A percentile compares a stretch with the other conserved stretches of the same genome.
Evolutionary conservation across 2,888 invertebrate species (phyloP).

Genomic region (Baronia brevicornis): DNA sequence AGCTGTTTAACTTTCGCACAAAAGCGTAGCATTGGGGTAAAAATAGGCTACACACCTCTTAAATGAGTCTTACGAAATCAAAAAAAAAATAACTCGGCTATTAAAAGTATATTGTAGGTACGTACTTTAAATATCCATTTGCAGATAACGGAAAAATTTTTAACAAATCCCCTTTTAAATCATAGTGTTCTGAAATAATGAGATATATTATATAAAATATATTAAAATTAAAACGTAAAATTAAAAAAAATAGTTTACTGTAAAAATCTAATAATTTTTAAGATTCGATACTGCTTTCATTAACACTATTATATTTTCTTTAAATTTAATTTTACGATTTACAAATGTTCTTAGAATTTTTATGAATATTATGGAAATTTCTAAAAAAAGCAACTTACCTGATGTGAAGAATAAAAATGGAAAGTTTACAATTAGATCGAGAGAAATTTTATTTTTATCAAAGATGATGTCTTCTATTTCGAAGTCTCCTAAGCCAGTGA

Average conservation of each 20-base stretch:
- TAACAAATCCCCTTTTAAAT: slow-evolving; percentile 35
- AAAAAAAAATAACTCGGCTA: no score
- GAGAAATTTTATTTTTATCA: slow-evolving; percentile 22
- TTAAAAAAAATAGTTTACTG: not conserved
- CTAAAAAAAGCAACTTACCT: slow-evolving; percentile 23
- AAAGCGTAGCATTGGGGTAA: no score
- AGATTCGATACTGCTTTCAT: no score
- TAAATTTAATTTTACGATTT: no score
- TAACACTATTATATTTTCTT: no score
- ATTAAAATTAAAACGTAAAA: not conserved
- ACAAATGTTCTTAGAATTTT: no score
- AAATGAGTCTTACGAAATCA: no score
- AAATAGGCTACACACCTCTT: no score
- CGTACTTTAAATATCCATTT: slow-evolving; percentile 40
- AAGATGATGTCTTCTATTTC: slow-evolving; percentile 24
- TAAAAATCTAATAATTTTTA: no score
- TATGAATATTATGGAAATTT: no score
- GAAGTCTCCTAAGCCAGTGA: slow-evolving; percentile 29
- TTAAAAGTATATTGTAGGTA: slow-evolving; percentile 11
- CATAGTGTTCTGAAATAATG: slow-evolving; percentile 43
- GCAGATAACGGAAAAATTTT: slow-evolving; percentile 37
- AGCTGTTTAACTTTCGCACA: no score
- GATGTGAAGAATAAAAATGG: slow-evolving; percentile 25
- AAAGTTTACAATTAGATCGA: slow-evolving; percentile 27
- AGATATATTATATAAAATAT: slow-evolving; percentile 8